Percentiles rank a stretch among this genome's conserved stretches.
Evolutionary conservation across 2,888 invertebrate species (phyloP).

Genomic region (Sinohyriopsis cumingii): DNA sequence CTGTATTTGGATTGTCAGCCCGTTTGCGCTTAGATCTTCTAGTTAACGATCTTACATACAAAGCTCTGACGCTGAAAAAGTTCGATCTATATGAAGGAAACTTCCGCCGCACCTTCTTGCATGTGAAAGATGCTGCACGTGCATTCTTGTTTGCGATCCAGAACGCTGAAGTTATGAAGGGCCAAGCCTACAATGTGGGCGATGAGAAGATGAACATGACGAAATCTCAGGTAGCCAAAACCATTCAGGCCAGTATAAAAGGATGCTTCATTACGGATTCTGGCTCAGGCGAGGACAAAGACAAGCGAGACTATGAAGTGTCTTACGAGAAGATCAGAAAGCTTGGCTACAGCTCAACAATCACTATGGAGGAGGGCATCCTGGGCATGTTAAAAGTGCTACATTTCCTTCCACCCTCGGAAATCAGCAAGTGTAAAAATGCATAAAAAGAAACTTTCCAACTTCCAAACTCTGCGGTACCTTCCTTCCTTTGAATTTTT

Average conservation of each 20-base stretch:
- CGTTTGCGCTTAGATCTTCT: slow-evolving; percentile 70
- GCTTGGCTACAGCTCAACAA: slow-evolving; percentile 61
- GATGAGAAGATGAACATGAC: slow-evolving; percentile 69
- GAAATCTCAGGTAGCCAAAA: slow-evolving; percentile 61
- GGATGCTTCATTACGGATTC: slow-evolving; percentile 51
- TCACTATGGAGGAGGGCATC: slow-evolving; percentile 63
- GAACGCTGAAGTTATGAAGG: slow-evolving; percentile 60
- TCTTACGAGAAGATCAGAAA: slow-evolving; percentile 63
- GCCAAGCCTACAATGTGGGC: slow-evolving; percentile 67
- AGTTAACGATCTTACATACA: slow-evolving; percentile 68
- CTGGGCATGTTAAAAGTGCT: slow-evolving; percentile 59
- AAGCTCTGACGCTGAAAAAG: slow-evolving; percentile 52
- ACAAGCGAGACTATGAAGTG: slow-evolving; percentile 69
- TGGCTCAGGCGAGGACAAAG: slow-evolving; percentile 62
- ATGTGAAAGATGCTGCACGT: slow-evolving; percentile 67
- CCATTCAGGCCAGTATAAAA: slow-evolving; percentile 57
- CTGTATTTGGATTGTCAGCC: slow-evolving; percentile 69
- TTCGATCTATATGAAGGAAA: slow-evolving; percentile 65
- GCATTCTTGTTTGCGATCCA: slow-evolving; percentile 66
- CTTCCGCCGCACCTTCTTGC: slow-evolving; percentile 68
- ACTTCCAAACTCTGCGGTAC: too few relatives aligned
- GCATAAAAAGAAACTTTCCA: not conserved
- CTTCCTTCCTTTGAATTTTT: too few relatives aligned
- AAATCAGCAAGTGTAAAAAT: slow-evolving; percentile 50
- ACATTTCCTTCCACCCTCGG: slow-evolving; percentile 46